Evolutionary conservation across 2,113 vertebrate species (phyloP).

Genomic region (Hydrochoerus hydrochaeris): DNA sequence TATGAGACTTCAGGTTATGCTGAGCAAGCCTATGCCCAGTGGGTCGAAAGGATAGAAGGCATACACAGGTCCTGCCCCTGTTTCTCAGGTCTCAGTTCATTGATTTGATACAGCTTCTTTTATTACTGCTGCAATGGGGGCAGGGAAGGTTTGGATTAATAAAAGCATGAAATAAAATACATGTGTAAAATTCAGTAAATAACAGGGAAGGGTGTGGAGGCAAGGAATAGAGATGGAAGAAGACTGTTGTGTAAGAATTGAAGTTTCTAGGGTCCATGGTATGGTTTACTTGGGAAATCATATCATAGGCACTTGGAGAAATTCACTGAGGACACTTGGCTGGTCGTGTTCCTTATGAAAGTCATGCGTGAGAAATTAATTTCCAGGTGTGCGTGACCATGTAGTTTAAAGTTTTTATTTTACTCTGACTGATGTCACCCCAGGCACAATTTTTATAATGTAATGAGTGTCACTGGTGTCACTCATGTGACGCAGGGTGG

Average conservation of each 20-base stretch:
- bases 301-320: constrained; percentile 15
- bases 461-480: background rate
- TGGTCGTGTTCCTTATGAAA: constrained; percentile 49
- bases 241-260: background rate
- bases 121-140: constrained; percentile 82
- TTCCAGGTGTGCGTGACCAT: constrained; percentile 49
- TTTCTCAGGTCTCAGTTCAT: constrained; percentile 82
- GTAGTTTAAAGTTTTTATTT: background rate
- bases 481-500: background rate
- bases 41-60: constrained; percentile 80
- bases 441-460: background rate
- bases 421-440: background rate
- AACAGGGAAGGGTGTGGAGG: constrained; percentile 34
- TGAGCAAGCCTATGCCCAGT: constrained; percentile 80
- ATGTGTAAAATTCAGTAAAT: constrained; percentile 73
- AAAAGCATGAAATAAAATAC: constrained; percentile 83
- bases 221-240: background rate
- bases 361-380: constrained; percentile 61
- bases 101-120: constrained; percentile 87
- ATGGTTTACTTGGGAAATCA: constrained; percentile 43
- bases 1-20: constrained; percentile 84
- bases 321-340: background rate
- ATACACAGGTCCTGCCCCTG: constrained; percentile 72
- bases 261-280: constrained; percentile 27
- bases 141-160: constrained; percentile 78